Conservation (phyloP, 2,797 vertebrate species). For the Oreochromis grahami region DNA sequence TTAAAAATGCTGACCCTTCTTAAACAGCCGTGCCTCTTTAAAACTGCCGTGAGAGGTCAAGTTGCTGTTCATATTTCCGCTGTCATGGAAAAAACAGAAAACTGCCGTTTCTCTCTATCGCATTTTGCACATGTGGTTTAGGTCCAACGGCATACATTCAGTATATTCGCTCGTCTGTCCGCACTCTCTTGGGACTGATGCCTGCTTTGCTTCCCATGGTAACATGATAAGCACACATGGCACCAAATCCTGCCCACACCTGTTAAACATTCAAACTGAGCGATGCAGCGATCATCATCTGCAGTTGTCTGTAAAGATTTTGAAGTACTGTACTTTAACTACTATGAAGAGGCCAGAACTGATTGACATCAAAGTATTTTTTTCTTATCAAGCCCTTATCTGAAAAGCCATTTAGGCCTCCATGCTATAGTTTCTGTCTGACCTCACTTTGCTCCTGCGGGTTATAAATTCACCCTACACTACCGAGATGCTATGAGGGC, state of each 20-base stretch:
- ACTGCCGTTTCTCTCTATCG: constrained; percentile 18
- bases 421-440: not conserved
- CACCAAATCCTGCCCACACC: constrained; percentile 28
- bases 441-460: not conserved
- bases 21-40: not conserved
- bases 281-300: not conserved
- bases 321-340: not conserved
- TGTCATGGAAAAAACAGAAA: not conserved
- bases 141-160: not conserved
- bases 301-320: not conserved
- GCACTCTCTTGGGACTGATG: constrained; percentile 33
- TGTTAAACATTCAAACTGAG: constrained; percentile 35
- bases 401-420: not conserved
- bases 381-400: not conserved
- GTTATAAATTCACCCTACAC: not conserved
- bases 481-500: not conserved
- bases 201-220: constrained; percentile 14
- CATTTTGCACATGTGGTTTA: constrained; percentile 31
- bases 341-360: not conserved
- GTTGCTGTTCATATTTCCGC: not conserved
- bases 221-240: constrained; percentile 22
- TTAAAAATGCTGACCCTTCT: not conserved
- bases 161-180: constrained; percentile 11
- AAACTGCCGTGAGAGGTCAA: not conserved
- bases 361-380: not conserved